Evolutionary conservation across 1,140 invertebrate genomes (phyloP).

Genomic region (Dolichoris vasculosae): DNA sequence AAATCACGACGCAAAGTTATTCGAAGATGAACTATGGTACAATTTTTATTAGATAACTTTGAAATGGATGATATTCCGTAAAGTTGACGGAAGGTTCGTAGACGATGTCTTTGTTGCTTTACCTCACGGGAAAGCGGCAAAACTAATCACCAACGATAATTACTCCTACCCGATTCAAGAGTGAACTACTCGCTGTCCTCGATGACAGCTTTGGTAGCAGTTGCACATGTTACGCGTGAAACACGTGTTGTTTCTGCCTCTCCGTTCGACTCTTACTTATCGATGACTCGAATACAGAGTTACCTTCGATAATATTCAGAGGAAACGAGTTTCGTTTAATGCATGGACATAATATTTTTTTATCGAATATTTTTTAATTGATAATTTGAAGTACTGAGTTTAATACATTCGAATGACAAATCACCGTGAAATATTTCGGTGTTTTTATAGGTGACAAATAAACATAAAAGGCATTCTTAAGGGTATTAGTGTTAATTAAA

Average conservation of each 20-base stretch:
- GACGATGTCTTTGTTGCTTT: no score
- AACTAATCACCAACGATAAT: not conserved
- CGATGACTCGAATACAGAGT: not conserved
- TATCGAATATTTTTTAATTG: not conserved
- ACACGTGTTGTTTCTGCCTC: not conserved
- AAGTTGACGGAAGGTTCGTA: no score
- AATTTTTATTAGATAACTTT: no score
- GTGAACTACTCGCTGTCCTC: not conserved
- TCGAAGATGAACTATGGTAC: no score
- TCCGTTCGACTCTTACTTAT: not conserved
- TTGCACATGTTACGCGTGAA: not conserved
- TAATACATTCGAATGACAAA: not conserved
- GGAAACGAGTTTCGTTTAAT: not conserved
- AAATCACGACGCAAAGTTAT: no score
- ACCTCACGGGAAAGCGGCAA: not conserved
- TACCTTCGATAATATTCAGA: slow-evolving; percentile 1
- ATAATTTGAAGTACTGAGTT: not conserved
- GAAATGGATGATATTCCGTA: no score
- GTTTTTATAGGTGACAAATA: not conserved
- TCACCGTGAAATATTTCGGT: not conserved
- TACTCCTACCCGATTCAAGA: not conserved
- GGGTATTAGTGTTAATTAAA: no score
- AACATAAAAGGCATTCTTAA: no score
- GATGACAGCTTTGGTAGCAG: not conserved
- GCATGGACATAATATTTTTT: not conserved